Evolutionary conservation across 2,797 vertebrate species (phyloP).

Genomic region (Molossus molossus): DNA sequence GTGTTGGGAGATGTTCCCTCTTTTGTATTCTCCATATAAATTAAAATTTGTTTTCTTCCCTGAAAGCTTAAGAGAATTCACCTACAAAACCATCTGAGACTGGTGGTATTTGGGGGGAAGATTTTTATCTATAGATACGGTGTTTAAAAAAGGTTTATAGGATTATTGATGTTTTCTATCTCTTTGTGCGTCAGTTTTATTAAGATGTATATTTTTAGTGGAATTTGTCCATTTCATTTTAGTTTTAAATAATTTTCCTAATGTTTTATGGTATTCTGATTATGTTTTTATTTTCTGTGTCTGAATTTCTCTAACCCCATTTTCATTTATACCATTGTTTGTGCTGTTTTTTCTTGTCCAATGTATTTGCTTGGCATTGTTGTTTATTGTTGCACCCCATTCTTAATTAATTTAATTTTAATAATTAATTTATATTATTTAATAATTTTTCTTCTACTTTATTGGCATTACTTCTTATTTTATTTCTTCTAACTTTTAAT

Average conservation of each 20-base stretch:
- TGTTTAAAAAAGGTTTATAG: neutral
- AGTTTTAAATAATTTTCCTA: slow-evolving; percentile 37
- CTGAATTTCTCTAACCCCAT: slow-evolving; percentile 1
- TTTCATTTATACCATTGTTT: slow-evolving; percentile 42
- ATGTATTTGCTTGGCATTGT: neutral
- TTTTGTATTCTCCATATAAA: slow-evolving; percentile 41
- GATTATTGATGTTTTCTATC: slow-evolving; percentile 7
- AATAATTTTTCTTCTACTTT: neutral
- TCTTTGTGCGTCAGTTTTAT: slow-evolving; percentile 38
- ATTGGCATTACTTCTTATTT: slow-evolving; percentile 27
- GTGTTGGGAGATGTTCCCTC: neutral
- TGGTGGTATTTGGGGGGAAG: neutral
- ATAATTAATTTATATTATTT: neutral
- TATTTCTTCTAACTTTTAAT: slow-evolving; percentile 45
- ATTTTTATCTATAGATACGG: neutral
- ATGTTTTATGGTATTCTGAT: neutral
- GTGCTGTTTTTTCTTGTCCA: neutral
- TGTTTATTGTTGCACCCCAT: neutral
- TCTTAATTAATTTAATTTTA: slow-evolving; percentile 36
- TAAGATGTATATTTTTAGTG: slow-evolving; percentile 17
- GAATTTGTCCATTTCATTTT: slow-evolving; percentile 37
- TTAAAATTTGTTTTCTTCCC: neutral
- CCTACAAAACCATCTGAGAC: neutral
- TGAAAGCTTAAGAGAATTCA: neutral
- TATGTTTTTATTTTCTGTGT: neutral